Evolutionary conservation across 2,888 invertebrate genomes (phyloP).

Genomic region (Microplitis deprimator): DNA sequence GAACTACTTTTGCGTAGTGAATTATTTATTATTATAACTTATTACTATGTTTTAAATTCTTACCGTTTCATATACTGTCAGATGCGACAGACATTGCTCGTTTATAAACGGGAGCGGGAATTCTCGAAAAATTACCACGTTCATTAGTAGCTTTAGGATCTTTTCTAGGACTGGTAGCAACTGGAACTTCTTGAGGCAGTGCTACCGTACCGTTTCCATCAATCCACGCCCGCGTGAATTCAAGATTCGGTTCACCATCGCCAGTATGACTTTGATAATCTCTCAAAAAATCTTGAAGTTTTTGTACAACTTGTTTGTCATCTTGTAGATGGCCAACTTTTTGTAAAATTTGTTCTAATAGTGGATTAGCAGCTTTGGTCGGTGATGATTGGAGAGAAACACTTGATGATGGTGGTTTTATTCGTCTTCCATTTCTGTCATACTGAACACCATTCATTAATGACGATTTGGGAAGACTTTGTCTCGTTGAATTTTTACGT

Average conservation of each 20-base stretch:
- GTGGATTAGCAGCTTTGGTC: constrained; percentile 76
- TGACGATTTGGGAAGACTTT: constrained; percentile 71
- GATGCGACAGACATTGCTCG: constrained; percentile 66
- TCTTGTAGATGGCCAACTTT: constrained; percentile 82
- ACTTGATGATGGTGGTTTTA: constrained; percentile 63
- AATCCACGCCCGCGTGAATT: constrained; percentile 82
- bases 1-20: not conserved
- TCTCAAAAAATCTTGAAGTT: constrained; percentile 81
- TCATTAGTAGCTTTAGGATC: constrained; percentile 72
- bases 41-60: not conserved
- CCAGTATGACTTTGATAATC: constrained; percentile 72
- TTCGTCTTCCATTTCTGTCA: constrained; percentile 73
- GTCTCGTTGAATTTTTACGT: constrained; percentile 69
- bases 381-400: constrained; percentile 77
- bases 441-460: constrained; percentile 70
- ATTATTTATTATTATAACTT: not conserved
- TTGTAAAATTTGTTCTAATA: constrained; percentile 81
- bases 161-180: constrained; percentile 72
- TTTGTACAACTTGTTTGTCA: constrained; percentile 81
- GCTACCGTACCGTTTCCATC: constrained; percentile 80
- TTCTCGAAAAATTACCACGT: constrained; percentile 71
- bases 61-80: constrained; percentile 61
- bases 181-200: constrained; percentile 62
- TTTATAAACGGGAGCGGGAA: constrained; percentile 73
- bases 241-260: constrained; percentile 75